phyloP scores from a whole-genome alignment of 1,140 invertebrate genomes.

The Drosophila pseudoananassae region DNA sequence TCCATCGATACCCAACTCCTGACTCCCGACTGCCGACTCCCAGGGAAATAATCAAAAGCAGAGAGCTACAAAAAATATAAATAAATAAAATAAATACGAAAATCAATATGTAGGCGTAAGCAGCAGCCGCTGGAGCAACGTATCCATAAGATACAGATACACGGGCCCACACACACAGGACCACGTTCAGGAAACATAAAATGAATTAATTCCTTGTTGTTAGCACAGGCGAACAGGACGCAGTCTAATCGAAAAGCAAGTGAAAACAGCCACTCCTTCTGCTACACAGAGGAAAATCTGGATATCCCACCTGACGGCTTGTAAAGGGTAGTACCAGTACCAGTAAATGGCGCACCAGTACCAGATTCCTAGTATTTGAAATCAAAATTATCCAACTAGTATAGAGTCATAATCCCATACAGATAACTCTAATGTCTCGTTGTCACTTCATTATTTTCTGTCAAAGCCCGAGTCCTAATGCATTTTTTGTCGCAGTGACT shows the following conservation, averaged over 20 bases:
- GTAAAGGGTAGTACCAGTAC: background rate
- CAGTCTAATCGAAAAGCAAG: constrained; percentile 80
- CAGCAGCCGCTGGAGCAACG: constrained; percentile 48
- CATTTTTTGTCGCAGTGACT: background rate
- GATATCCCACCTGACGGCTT: background rate
- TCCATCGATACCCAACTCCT: constrained; percentile 15
- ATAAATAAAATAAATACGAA: constrained; percentile 72
- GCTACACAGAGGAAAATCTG: constrained; percentile 1
- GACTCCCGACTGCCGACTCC: constrained; percentile 18
- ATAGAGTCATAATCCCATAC: background rate
- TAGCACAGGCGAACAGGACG: constrained; percentile 47
- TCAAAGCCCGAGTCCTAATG: background rate
- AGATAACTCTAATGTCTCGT: background rate
- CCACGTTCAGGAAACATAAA: constrained; percentile 72
- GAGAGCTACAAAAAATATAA: constrained; percentile 37
- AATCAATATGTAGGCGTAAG: constrained; percentile 83
- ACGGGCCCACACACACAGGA: constrained; percentile 29
- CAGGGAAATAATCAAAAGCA: constrained; percentile 73
- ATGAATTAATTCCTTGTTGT: constrained; percentile 79
- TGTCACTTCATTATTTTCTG: background rate
- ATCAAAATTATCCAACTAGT: background rate
- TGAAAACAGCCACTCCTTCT: constrained; percentile 57
- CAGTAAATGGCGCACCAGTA: too few relatives aligned
- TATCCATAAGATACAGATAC: constrained; percentile 52
- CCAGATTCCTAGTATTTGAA: background rate